Base-by-base conservation (phyloP, 2,797 vertebrate species). In the Vultur gryphus region DNA sequence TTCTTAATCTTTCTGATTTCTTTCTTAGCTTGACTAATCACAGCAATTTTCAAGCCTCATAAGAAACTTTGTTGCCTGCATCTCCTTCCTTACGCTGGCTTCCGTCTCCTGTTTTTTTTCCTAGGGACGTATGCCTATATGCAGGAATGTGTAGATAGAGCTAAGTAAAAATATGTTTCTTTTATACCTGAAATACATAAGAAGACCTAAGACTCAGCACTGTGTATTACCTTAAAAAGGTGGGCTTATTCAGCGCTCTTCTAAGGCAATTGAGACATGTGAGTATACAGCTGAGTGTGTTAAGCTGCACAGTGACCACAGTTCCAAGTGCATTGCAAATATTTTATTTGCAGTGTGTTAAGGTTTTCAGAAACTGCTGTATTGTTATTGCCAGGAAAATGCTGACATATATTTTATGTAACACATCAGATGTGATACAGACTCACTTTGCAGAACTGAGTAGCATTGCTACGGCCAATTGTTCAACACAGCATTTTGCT, bases 361-460 rank as follows among this genome's bases (percentile, higher is more conserved):
- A 87, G 89, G 73, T 65, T 92, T 86, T 89, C 78, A 67, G 67
- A 44, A 75, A 62, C 37, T n/a, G 57, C 88, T 57, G 54, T 70
- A 66, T 91, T 94, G 84, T 93, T 93, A 58, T 69, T 85, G 91
- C 89, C 62, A 58, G 93, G 88, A 88, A 90, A 86, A 95, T 11
- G 88, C 94, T 95, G 95, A 95, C 95, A 75, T 91, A 37, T 66
- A 79, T 94, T 95, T 94, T 86, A 80, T 93, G 94, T 92, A 94
- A 84, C 79, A 46, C 97, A 90, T 97, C 95, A 91, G 87, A 84
- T 52, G 89, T 37, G 95, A 92, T 95, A 39, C 87, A 52, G 77
- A 5, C 93, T 96, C 28, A 1, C 91, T 94, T 93, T 87, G 93
- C 94, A 80, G 95, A 84, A 66, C 83, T 61, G 88, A 94, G 95